Evolutionary conservation across 2,797 vertebrate genomes (phyloP), one percentile per base, ranked within the genome.

Genomic region (Cyclopterus lumpus): DNA sequence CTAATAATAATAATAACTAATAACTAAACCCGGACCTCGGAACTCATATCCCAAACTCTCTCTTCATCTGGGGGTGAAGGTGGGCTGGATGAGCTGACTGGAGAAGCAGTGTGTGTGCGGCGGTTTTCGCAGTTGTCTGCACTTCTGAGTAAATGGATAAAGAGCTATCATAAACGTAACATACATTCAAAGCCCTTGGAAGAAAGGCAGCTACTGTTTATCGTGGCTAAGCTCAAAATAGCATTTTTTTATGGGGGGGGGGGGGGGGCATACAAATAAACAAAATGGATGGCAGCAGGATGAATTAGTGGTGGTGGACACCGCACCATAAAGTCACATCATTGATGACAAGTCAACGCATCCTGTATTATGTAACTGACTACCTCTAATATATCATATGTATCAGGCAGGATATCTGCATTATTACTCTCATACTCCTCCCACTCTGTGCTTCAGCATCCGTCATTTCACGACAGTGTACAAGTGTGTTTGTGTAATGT

Each of bases 401-500:
- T 22, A 64, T 34, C 14, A 65, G 38, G 10, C 22, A 2, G 36
- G 32, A 66, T 62, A 57, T 62, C 16, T 16, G 32, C 20, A 42
- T 55, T 51, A 32, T 72, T 67, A 30, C 36, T 62, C 46, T 72
- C 40, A 60, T 68, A 71, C 65, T 49, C 71, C 28, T 51, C 61
- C 44, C 14, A 59, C 73, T 34, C 32, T 22, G n/a, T 30, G 58
- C 30, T 68, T 66, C 22, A 67, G 15, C 28, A 80, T 46, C 24
- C 75, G 70, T 77, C 61, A 77, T 77, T 79, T 71, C 8, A 28
- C 32, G 57, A 60, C 73, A 54, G 26, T 63, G 24, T 71, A 59
- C 46, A n/a, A 72, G 68, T 55, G 28, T 85, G 67, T 83, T 75
- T 84, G 18, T 76, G 71, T 79, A 81, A 71, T 28, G 28, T 70